These are phyloP conservation scores for Mesocentrotus franciscanus DNA, from an alignment of 53 echinoderm and acorn worm species.

Conservation along the genomic window DNA sequence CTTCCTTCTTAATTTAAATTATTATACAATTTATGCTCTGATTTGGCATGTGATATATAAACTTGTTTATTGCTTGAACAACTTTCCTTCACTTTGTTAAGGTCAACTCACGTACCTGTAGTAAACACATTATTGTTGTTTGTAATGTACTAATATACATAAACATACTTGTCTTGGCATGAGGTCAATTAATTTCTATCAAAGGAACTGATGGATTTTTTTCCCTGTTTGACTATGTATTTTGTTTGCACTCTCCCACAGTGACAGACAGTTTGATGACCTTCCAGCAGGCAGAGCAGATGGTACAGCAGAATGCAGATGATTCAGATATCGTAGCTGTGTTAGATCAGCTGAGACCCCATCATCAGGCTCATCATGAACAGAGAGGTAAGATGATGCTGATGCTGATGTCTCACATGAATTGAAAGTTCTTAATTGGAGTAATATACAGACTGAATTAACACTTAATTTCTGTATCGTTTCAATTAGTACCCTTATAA, in stretches of 20 bases:
- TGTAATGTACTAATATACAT: too few relatives aligned
- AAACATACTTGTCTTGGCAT: too few relatives aligned
- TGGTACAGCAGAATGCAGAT: slow-evolving; percentile 82
- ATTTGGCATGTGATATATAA: too few relatives aligned
- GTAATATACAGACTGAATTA: too few relatives aligned
- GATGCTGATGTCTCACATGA: neutral
- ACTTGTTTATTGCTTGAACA: too few relatives aligned
- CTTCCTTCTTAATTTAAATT: too few relatives aligned
- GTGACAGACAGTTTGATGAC: slow-evolving; percentile 89
- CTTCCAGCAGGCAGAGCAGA: slow-evolving; percentile 90
- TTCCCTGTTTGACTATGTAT: neutral
- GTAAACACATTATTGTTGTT: too few relatives aligned
- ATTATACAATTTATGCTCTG: too few relatives aligned
- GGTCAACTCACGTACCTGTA: too few relatives aligned
- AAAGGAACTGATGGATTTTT: neutral
- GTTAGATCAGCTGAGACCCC: slow-evolving; percentile 68
- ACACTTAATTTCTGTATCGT: too few relatives aligned
- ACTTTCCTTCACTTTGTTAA: too few relatives aligned
- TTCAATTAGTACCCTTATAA: too few relatives aligned
- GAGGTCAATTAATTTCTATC: neutral
- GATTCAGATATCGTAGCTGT: slow-evolving; percentile 92
- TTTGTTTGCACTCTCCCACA: slow-evolving; percentile 1
- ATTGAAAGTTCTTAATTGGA: neutral
- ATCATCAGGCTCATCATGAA: slow-evolving; percentile 35
- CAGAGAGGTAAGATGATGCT: slow-evolving; percentile 66